phyloP scores from a whole-genome alignment of 2,113 vertebrate species.

The Anguilla japonica region DNA sequence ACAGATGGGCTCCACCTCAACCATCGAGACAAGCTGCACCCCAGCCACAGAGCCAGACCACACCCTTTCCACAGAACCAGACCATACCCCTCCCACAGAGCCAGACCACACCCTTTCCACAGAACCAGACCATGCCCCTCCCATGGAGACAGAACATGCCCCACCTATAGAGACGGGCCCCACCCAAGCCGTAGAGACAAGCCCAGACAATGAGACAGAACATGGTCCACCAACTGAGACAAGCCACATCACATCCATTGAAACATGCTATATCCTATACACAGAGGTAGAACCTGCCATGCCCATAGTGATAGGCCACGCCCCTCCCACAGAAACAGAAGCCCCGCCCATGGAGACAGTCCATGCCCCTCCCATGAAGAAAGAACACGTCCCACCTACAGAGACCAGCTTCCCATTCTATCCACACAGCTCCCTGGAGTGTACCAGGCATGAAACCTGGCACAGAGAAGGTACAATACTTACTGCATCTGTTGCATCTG shows the following conservation, averaged over 20 bases:
- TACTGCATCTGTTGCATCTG: not conserved
- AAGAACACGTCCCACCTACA: conserved; percentile 37
- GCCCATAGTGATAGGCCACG: not conserved
- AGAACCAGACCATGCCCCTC: not conserved
- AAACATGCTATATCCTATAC: too few relatives aligned
- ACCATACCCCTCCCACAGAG: conserved; percentile 21
- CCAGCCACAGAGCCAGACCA: not conserved
- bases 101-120: not conserved
- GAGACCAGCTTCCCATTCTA: conserved; percentile 48
- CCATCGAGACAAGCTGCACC: not conserved
- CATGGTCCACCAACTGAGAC: too few relatives aligned
- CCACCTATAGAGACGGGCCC: conserved; percentile 31
- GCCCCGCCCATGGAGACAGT: conserved; percentile 36
- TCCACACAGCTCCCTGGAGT: not conserved
- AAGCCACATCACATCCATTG: too few relatives aligned
- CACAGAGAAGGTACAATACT: not conserved
- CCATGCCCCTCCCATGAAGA: too few relatives aligned
- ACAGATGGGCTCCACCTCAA: not conserved
- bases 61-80: not conserved
- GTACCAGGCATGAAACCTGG: not conserved
- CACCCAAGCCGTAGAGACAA: too few relatives aligned
- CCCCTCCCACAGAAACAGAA: not conserved
- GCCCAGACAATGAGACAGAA: not conserved
- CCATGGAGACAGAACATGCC: not conserved
- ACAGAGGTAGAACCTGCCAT: not conserved